These are phyloP conservation scores for Neodiprion lecontei DNA, from an alignment of 1,140 invertebrate genomes.

Conservation along the genomic window DNA sequence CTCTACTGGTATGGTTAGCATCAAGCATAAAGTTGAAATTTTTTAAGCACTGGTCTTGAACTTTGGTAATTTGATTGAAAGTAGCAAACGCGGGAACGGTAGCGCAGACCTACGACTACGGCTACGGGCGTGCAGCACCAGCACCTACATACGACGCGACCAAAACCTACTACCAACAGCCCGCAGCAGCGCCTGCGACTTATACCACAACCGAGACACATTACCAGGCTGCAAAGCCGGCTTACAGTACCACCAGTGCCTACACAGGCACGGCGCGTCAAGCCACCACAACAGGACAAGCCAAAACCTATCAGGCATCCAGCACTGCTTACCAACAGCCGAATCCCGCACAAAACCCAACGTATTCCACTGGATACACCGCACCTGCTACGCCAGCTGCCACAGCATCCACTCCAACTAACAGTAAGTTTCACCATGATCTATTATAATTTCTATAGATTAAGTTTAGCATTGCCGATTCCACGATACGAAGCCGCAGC, in stretches of 20 bases:
- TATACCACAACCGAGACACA: slow-evolving; percentile 76
- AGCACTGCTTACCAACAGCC: slow-evolving; percentile 59
- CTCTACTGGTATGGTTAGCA: too few relatives aligned
- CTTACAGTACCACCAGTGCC: slow-evolving; percentile 70
- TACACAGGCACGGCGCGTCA: slow-evolving; percentile 69
- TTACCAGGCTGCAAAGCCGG: slow-evolving; percentile 64
- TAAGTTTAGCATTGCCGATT: too few relatives aligned
- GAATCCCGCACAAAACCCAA: slow-evolving; percentile 56
- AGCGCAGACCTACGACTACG: slow-evolving; percentile 72
- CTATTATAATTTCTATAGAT: slow-evolving; percentile 15
- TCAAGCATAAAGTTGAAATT: too few relatives aligned
- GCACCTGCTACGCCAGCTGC: slow-evolving; percentile 68
- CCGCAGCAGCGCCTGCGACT: slow-evolving; percentile 71
- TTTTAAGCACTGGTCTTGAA: not conserved
- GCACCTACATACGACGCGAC: slow-evolving; percentile 69
- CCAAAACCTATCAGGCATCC: slow-evolving; percentile 60
- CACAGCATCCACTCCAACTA: slow-evolving; percentile 59
- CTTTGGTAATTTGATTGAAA: slow-evolving; percentile 25
- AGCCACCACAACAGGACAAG: slow-evolving; percentile 65
- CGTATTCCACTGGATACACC: slow-evolving; percentile 59
- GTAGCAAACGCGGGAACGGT: slow-evolving; percentile 69
- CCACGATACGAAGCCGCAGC: too few relatives aligned
- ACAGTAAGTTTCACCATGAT: slow-evolving; percentile 53
- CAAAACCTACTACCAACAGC: slow-evolving; percentile 74
- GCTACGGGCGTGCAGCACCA: slow-evolving; percentile 69